Base-by-base conservation (phyloP, 53 echinoderm and acorn worm species). In the Patiria pectinifera region DNA sequence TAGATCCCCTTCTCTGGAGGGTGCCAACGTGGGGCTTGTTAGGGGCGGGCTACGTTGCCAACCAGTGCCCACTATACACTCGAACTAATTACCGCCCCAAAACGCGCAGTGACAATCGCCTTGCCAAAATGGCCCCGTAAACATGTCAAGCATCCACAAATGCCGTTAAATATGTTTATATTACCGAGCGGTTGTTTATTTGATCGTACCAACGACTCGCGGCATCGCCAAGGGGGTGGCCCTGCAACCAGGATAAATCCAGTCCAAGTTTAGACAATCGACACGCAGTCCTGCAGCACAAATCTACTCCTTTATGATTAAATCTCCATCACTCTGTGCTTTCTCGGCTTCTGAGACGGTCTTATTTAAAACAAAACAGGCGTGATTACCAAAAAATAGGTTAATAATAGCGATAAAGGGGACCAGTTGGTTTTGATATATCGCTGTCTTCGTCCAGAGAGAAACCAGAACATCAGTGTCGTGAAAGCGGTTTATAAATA, bases 141-240 rank as follows among this genome's bases (percentile, higher is more conserved):
- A 90, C 90, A 81, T 80, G 70, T 90, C 90, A 90, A 80, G 81
- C 79, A 63, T 81, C 59, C 81, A 81, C 90, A 61, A 90, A 90
- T 90, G 90, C 90, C 90, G 90, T 90, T 90, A 90, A 90, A 90
- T 90, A 63, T 90, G 90, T 90, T 90, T 90, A 90, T 69, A 90
- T 80, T 90, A 89, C 23, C 9, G 90, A 49, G 80, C 9, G 13
- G 19, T 90, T 90, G 90, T 90, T 90, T 90, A 90, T 80, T 90
- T 81, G 90, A 90, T 90, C 90, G 81, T 69, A 45, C 21, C 80
- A 59, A 78, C 25, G 79, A 59, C 61, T 62, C 11, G 62, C 10
- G 60, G 58, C 58, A 59, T 59, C 6, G 82, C 82, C n/a, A 22
- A 59, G 23, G 59, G 76, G 82, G 82, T 82, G 82, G 82, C 82